phyloP scores from a whole-genome alignment of 1,140 invertebrate species.

The Zaprionus gabonicus region DNA sequence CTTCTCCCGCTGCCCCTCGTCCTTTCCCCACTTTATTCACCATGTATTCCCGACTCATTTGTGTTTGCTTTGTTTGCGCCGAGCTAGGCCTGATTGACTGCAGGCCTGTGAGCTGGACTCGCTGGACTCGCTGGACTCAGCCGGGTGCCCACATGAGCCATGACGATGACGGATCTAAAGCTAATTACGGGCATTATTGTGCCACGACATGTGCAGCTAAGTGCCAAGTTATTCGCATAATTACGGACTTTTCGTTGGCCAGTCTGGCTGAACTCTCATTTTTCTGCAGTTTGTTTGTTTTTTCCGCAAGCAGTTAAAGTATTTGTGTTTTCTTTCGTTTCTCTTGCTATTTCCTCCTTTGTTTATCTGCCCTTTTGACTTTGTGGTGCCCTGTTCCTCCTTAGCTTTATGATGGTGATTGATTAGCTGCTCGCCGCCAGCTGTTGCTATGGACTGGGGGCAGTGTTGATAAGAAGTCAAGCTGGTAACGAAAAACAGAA shows the following conservation, averaged over 20 bases:
- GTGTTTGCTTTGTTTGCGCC: slow-evolving; percentile 27
- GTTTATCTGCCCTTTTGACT: slow-evolving; percentile 5
- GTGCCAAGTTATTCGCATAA: slow-evolving; percentile 64
- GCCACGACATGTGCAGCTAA: slow-evolving; percentile 63
- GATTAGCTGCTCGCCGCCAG: slow-evolving; percentile 41
- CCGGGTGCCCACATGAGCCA: no score
- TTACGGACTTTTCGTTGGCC: slow-evolving; percentile 23
- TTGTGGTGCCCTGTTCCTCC: not conserved
- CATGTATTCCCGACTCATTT: slow-evolving; percentile 23
- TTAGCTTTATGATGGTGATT: slow-evolving; percentile 48
- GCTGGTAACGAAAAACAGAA: slow-evolving; percentile 35
- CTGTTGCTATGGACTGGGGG: slow-evolving; percentile 12
- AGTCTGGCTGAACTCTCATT: slow-evolving; percentile 33
- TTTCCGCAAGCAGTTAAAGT: not conserved
- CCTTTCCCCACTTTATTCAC: not conserved
- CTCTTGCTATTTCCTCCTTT: slow-evolving; percentile 3
- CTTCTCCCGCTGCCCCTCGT: not conserved
- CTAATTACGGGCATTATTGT: slow-evolving; percentile 76
- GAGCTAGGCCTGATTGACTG: slow-evolving; percentile 34
- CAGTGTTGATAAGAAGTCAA: not conserved
- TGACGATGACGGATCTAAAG: slow-evolving; percentile 75
- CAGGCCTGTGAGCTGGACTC: slow-evolving; percentile 13
- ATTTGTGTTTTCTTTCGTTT: not conserved
- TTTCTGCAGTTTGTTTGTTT: slow-evolving; percentile 61
- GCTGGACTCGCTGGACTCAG: slow-evolving; percentile 7